Evolutionary conservation across 2,888 invertebrate species (phyloP).

Genomic region (Thecophora atra): DNA sequence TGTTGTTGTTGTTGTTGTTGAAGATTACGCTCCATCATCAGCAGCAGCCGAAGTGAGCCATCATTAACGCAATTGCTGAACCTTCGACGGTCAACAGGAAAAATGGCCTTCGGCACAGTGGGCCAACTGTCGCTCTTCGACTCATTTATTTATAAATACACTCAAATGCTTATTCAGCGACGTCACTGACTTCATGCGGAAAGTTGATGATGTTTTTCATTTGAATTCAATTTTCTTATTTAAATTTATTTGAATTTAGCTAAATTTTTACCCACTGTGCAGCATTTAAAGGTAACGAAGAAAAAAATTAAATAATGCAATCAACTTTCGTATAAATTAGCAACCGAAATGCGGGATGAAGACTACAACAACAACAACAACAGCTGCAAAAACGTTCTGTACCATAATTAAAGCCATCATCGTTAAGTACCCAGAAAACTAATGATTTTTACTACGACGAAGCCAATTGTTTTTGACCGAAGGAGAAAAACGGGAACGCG

Average conservation of each 20-base stretch:
- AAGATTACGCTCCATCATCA: conserved; percentile 17
- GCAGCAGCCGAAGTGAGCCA: conserved; percentile 27
- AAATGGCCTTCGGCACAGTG: conserved; percentile 16
- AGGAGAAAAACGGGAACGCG: not conserved
- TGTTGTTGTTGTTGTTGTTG: conserved; percentile 28
- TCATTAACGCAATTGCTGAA: conserved; percentile 36
- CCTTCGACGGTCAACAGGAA: conserved; percentile 11
- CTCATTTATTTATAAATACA: no score
- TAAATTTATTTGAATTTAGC: not conserved
- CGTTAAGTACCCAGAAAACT: conserved; percentile 64
- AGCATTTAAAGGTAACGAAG: not conserved
- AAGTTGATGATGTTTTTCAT: no score
- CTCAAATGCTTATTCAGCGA: no score
- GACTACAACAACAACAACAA: conserved; percentile 3
- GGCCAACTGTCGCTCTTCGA: not conserved
- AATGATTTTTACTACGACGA: conserved; percentile 60
- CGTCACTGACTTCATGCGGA: no score
- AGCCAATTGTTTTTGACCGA: conserved; percentile 55
- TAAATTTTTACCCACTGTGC: conserved; percentile 9
- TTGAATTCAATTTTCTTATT: no score
- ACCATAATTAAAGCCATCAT: conserved; percentile 63
- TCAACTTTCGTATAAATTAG: conserved; percentile 39
- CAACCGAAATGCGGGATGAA: conserved; percentile 16
- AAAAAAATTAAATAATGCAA: conserved; percentile 39
- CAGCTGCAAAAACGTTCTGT: conserved; percentile 44